Base-by-base conservation (phyloP, 2,888 invertebrate species). In the Zelleria hepariella region DNA sequence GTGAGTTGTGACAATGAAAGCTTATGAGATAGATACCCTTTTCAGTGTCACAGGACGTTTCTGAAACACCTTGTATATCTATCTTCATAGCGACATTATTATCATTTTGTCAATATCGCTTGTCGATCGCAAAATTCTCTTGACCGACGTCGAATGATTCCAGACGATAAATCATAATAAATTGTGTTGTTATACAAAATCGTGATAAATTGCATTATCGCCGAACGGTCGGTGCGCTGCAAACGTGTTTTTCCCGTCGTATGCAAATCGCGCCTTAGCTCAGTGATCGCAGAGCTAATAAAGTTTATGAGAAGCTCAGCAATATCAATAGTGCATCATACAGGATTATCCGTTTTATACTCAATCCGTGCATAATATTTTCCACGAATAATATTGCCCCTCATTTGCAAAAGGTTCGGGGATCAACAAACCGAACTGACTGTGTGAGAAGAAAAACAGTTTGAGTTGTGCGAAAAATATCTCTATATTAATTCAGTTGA, bases 241-340 rank as follows among this genome's bases (percentile, higher is more conserved):
- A 54, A 18, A 54, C 20, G 55, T 55, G 55, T 55, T 55, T 55
- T 55, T 55, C 55, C n/a, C 32, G 10, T 25, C 53, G 32, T 20
- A 55, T 55, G 55, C 55, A 55, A 55, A 55, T 42, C 18, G 32
- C 8, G 10, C 21, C 18, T 55, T 32, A 55, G 15, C 26, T 20
- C 23, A 7, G 21, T 32, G 20, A 32, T 55, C 32, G 55, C 55
- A 32, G 42, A 25, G 32, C 27, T 55, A 68, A 72, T 77, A 77
- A 76, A 81, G 58, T 79, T 78, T 77, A 77, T 67, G 72, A 71
- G 67, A 67, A 67, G 64, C 67, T 73, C 69, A 73, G 75, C 53
- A 63, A 77, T 77, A 79, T 78, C 76, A 78, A 77, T 75, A 75
- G 75, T 75, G 74, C 74, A 78, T 81, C 72, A 75, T 73, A 69